Evolutionary conservation across 1,140 invertebrate species (phyloP).

Genomic region (Phortica variegata): DNA sequence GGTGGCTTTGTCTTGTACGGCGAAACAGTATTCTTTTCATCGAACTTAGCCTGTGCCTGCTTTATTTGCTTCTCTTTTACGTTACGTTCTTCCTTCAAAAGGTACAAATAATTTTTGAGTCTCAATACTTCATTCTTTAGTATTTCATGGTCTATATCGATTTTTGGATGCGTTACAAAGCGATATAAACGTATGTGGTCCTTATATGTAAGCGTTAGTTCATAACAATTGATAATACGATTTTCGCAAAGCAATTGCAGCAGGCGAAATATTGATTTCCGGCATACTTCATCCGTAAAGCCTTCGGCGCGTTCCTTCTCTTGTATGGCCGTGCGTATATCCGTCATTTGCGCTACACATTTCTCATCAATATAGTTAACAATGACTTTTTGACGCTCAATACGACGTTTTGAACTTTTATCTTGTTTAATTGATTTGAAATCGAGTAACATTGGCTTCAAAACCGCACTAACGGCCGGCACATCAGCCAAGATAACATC

Average conservation of each 20-base stretch:
- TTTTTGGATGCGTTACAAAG: slow-evolving; percentile 43
- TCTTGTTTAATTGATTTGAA: slow-evolving; percentile 9
- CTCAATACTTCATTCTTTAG: slow-evolving; percentile 34
- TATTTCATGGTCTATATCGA: slow-evolving; percentile 28
- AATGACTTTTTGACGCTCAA: slow-evolving; percentile 24
- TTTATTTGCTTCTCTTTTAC: not conserved
- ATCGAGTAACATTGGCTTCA: slow-evolving; percentile 13
- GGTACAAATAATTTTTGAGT: slow-evolving; percentile 37
- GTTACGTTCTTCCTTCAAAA: slow-evolving; percentile 27
- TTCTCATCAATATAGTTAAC: slow-evolving; percentile 31
- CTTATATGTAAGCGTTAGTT: slow-evolving; percentile 29
- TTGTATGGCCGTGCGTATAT: slow-evolving; percentile 15
- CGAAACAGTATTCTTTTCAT: slow-evolving; percentile 2
- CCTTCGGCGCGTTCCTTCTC: slow-evolving; percentile 21
- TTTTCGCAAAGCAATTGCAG: slow-evolving; percentile 23
- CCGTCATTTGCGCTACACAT: slow-evolving; percentile 20
- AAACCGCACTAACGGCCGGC: slow-evolving; percentile 22
- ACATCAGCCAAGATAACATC: slow-evolving; percentile 24
- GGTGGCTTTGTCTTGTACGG: not conserved
- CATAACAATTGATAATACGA: slow-evolving; percentile 29
- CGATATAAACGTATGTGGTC: slow-evolving; percentile 31
- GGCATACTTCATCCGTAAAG: slow-evolving; percentile 30
- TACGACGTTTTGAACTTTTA: slow-evolving; percentile 19
- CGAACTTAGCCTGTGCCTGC: slow-evolving; percentile 10
- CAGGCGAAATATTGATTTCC: slow-evolving; percentile 37